Evolutionary conservation across 2,113 vertebrate species (phyloP), one percentile per base, ranked within the genome.

Genomic region (Panurus biarmicus): DNA sequence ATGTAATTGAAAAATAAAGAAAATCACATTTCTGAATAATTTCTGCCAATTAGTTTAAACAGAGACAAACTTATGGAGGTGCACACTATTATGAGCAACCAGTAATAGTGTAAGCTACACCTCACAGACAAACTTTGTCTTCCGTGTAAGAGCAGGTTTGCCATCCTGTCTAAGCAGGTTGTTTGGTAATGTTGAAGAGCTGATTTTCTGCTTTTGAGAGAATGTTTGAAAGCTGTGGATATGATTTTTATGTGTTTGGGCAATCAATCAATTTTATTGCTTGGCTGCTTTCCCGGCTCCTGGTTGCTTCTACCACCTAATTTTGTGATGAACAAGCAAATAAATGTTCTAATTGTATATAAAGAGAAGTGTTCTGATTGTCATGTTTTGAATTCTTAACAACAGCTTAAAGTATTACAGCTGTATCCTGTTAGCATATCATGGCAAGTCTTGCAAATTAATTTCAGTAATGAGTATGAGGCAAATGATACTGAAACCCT

Each of bases 371-470:
- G 22, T 86, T 96, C 94, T 94, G 84, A 89, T 93, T 92, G 87
- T 93, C 92, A 82, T 92, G 87, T 95, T 96, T 90, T 79, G 86
- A 96, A 94, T 86, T 95, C 89, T 86, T 94, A 94, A 84, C 79
- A 90, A 28, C 89, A 89, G 77, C 85, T 94, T 85, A 87, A 80
- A 61, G 48, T 92, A 88, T 94, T 94, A 80, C 51, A 93, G 61
- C 74, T 64, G 57, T 90, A 90, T 81, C 82, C 88, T 93, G 71
- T 86, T 79, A 88, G 62, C 85, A 78, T 94, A 87, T 87, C 83
- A 71, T 96, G 85, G 56, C 67, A 94, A 92, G 66, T 65, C 81
- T 95, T 93, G 71, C 14, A 64, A 95, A 94, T 96, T 94, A 85
- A 93, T 96, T 96, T 94, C 57, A 66, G 23, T 89, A 95, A 74